Base-by-base conservation (phyloP, 2,113 vertebrate species). In the Barbus barbus region DNA sequence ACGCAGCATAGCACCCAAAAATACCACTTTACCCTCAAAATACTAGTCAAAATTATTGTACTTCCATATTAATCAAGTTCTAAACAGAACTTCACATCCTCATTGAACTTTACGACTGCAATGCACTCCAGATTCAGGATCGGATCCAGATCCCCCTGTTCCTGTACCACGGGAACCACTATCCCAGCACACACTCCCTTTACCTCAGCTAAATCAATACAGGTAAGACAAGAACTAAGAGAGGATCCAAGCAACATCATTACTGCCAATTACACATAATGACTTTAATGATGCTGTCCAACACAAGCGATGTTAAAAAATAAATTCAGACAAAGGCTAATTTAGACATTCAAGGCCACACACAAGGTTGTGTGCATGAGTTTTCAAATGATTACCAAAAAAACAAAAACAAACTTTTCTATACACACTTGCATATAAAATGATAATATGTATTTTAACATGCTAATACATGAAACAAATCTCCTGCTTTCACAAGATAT, bases 261-360 rank as follows among this genome's bases (percentile, higher is more conserved):
- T 33, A 16, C 53, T 60, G 53, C 12, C 53, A 60, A 78, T 4
- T n/a, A n/a, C 20, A 58, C 31, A 56, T 20, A 56, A 33, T 58
- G 75, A 58, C 28, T 78, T 75, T 78, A 58, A 76, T 76, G 31
- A 77, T 72, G 69, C 38, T 18, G 74, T 77, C 16, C 1, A 77
- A 75, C 44, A 75, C 3, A 16, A 75, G 41, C 46, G 20, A 48
- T 31, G 36, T 14, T 18, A 75, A n/a, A 18, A 75, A 5, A 73
- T 73, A 3, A 48, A 51, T 74, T 22, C 14, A 76, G 16, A 31
- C 5, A 7, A 28, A 28, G 26, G 51, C 20, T 22, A 18, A 69
- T 33, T 9, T 69, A 20, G 31, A 69, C 16, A 16, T 69, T 67
- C 18, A 67, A 36, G 31, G 51, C 51, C 18, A 44, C 11, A 12